Conservation (phyloP, 2,113 vertebrate genomes). For the Sinosuthora webbiana region DNA sequence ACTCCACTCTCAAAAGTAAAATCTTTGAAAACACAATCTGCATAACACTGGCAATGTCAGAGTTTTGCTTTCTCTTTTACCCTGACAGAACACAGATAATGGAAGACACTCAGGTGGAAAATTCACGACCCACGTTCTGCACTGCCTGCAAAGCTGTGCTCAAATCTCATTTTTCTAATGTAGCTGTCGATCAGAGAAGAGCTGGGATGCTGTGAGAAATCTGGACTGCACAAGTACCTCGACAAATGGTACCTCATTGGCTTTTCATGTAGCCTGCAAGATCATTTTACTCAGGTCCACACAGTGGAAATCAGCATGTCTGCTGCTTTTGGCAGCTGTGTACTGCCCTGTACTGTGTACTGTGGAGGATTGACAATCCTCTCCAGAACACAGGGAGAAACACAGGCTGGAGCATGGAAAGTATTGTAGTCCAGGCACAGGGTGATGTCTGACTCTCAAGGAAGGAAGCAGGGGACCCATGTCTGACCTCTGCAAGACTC, state of each 20-base stretch:
- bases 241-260: not conserved
- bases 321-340: accelerated
- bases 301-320: not conserved
- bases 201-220: not conserved
- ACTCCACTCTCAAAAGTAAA: not conserved
- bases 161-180: not conserved
- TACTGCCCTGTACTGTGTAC: no score
- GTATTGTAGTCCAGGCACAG: not conserved
- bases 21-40: conserved; percentile 12
- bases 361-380: not conserved
- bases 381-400: not conserved
- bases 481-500: not conserved
- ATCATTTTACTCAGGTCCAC: not conserved
- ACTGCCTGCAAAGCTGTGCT: not conserved
- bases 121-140: not conserved
- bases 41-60: not conserved
- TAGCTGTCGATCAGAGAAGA: not conserved
- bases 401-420: not conserved
- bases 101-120: not conserved
- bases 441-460: not conserved
- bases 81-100: not conserved
- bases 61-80: not conserved
- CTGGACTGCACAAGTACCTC: not conserved
- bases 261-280: not conserved
- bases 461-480: accelerated